These are phyloP conservation scores for Cerceris rybyensis DNA, from an alignment of 2,888 invertebrate genomes.

Conservation along the genomic window DNA sequence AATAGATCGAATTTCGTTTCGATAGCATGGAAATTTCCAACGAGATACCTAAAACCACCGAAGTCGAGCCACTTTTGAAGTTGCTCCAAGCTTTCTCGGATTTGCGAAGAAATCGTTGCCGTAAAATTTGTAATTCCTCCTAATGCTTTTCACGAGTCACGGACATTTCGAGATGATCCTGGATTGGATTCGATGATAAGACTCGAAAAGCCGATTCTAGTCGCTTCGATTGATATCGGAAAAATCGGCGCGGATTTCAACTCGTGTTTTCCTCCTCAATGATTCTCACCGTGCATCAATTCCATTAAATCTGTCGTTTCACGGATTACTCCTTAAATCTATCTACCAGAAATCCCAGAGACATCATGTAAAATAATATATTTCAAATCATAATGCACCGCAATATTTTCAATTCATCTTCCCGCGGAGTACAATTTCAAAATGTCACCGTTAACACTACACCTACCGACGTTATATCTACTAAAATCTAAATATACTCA, in stretches of 20 bases:
- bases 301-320: neutral
- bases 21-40: too few relatives aligned
- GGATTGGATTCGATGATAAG: constrained; percentile 34
- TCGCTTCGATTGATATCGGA: constrained; percentile 34
- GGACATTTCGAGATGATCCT: constrained; percentile 36
- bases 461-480: too few relatives aligned
- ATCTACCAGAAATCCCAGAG: neutral
- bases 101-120: constrained; percentile 20
- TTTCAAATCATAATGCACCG: too few relatives aligned
- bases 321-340: neutral
- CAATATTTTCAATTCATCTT: too few relatives aligned
- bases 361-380: too few relatives aligned
- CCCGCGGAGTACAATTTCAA: too few relatives aligned
- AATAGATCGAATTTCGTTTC: too few relatives aligned
- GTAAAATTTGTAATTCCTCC: constrained; percentile 38
- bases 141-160: constrained; percentile 42
- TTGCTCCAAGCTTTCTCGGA: neutral
- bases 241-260: neutral
- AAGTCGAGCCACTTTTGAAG: neutral
- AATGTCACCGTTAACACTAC: too few relatives aligned
- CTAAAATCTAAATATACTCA: too few relatives aligned
- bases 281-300: neutral
- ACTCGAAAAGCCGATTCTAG: constrained; percentile 30
- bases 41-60: too few relatives aligned
- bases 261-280: neutral